Evolutionary conservation across 1,140 invertebrate genomes (phyloP).

Genomic region (Phortica variegata): DNA sequence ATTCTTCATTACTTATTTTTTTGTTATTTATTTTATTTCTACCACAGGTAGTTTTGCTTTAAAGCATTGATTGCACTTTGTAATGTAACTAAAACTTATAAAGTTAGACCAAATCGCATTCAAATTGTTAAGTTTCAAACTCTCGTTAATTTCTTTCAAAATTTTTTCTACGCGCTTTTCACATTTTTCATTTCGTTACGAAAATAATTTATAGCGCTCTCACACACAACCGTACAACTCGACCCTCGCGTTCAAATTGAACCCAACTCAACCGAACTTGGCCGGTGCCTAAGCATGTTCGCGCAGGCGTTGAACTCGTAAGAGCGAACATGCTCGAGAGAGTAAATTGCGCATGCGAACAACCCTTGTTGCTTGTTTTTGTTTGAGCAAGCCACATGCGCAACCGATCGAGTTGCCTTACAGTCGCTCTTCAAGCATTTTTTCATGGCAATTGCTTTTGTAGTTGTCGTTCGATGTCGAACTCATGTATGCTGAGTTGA

Average conservation of each 20-base stretch:
- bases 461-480: too few relatives aligned
- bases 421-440: too few relatives aligned
- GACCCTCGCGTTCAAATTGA: conserved; percentile 32
- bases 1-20: neutral
- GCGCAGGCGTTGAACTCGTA: neutral
- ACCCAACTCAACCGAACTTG: conserved; percentile 2
- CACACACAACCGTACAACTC: conserved; percentile 41
- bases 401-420: conserved; percentile 10
- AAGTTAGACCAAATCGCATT: conserved; percentile 20
- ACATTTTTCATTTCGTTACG: neutral
- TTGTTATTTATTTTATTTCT: neutral
- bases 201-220: too few relatives aligned
- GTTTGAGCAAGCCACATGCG: conserved; percentile 11
- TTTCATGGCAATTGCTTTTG: too few relatives aligned
- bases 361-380: conserved; percentile 10
- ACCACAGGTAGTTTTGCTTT: conserved; percentile 29
- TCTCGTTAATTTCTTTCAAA: conserved; percentile 10
- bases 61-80: conserved; percentile 25
- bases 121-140: conserved; percentile 21
- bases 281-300: too few relatives aligned
- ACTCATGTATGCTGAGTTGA: too few relatives aligned
- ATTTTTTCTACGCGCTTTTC: conserved; percentile 11
- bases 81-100: conserved; percentile 38
- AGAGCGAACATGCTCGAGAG: neutral
- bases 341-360: conserved; percentile 8